A percentile compares a stretch with the other conserved stretches of the same genome.
Conservation (phyloP, 1,140 invertebrate species). For the Bactericera cockerelli region DNA sequence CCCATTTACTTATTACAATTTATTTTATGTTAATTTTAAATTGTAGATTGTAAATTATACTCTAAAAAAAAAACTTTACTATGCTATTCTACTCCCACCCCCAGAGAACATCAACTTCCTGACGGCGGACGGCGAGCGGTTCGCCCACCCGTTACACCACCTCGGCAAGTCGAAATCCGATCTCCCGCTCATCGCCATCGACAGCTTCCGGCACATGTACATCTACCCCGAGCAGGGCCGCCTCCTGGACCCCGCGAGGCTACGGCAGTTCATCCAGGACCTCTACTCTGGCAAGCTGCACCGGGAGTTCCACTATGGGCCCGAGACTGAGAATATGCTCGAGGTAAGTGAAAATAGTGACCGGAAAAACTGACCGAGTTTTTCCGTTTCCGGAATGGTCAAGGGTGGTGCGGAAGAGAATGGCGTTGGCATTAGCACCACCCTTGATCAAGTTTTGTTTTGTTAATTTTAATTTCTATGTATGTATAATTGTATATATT, state of each 20-base stretch:
- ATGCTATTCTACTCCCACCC: no score
- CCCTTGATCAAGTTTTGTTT: no score
- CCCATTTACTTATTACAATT: no score
- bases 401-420: no score
- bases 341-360: constrained; percentile 19
- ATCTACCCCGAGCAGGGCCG: constrained; percentile 67
- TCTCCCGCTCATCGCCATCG: constrained; percentile 92
- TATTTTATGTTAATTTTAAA: no score
- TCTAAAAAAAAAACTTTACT: no score
- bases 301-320: constrained; percentile 96
- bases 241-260: constrained; percentile 61
- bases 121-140: constrained; percentile 89
- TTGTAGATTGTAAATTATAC: no score
- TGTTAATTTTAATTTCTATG: no score
- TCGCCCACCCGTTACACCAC: constrained; percentile 96
- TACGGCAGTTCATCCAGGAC: constrained; percentile 83
- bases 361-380: no score
- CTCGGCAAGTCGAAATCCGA: constrained; percentile 81
- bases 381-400: no score
- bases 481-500: no score
- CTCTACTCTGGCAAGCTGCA: constrained; percentile 96
- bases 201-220: constrained; percentile 99
- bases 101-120: constrained; percentile 87
- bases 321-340: constrained; percentile 39
- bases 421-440: no score